Base-by-base conservation (phyloP, 2,113 vertebrate species). In the Struthidea cinerea region DNA sequence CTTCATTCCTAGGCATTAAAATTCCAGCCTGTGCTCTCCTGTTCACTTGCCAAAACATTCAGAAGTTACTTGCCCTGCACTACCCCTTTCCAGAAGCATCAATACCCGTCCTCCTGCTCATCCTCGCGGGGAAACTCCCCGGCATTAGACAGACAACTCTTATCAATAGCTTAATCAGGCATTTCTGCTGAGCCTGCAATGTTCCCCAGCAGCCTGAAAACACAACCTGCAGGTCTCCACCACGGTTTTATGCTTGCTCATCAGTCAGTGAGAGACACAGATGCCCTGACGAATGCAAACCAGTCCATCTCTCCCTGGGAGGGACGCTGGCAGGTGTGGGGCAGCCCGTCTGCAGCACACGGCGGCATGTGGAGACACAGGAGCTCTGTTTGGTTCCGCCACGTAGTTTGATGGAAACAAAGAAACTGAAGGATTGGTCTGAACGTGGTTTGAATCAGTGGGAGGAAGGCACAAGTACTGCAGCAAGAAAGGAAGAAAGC, bases 271-370 rank as follows among this genome's bases (percentile, higher is more conserved):
- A n/a, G n/a, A 41, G 63, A 14, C 70, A 89, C 60, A 78, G 50
- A 24, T 16, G 17, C 78, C 27, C 52, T 16, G 65, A 7, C 2
- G 7, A 60, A 64, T 1, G 33, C 57, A 37, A 63, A 52, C 23
- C 61, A 53, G 28, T 1, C 27, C 14, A 17, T 14, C 46, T 57
- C 41, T 24, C 11, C 0, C 9, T 52, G 64, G 60, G 20, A 81
- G n/a, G 1, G 5, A 24, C 1, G 1, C 5, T 57, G 64, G 65
- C 0, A 0, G 16, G 20, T 0, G 0, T 8, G 23, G 53, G 41
- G 42, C 41, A 37, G 27, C 55, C 55, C 13, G 1, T 35, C 10
- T 16, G 74, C 26, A 27, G 16, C 75, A 37, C 24, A 3, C 1
- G 65, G 81, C 52, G 76, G 57, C 37, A 19, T 0, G 2, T 7